These are phyloP conservation scores for Drusus annulatus DNA, from an alignment of 1,140 invertebrate species.

Conservation along the genomic window DNA sequence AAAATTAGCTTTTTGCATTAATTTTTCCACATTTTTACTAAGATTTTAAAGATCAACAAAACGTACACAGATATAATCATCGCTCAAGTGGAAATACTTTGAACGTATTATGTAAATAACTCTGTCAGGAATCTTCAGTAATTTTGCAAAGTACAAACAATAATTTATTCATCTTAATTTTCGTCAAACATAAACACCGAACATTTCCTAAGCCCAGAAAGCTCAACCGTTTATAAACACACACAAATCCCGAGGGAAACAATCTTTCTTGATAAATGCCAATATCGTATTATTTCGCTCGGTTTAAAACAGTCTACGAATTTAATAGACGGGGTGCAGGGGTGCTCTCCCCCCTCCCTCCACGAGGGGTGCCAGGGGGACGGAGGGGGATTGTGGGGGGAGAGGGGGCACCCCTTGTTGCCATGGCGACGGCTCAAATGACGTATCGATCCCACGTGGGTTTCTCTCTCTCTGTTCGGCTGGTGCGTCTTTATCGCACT, in stretches of 20 bases:
- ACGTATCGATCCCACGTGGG: slow-evolving; percentile 60
- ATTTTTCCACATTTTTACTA: too few species aligned
- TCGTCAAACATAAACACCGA: too few species aligned
- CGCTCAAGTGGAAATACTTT: too few species aligned
- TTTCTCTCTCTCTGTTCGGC: slow-evolving; percentile 46
- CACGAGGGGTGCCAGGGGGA: slow-evolving; percentile 1
- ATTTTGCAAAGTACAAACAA: too few species aligned
- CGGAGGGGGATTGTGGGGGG: neutral
- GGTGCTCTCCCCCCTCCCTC: slow-evolving; percentile 16
- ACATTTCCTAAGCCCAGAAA: too few species aligned
- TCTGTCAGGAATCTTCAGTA: neutral
- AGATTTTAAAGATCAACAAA: too few species aligned
- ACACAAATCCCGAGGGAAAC: neutral
- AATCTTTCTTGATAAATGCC: slow-evolving; percentile 29
- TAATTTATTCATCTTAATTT: too few species aligned
- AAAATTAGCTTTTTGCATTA: too few species aligned
- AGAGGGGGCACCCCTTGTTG: slow-evolving; percentile 25
- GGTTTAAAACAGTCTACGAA: slow-evolving; percentile 54
- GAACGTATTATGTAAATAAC: neutral
- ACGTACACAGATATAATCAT: too few species aligned
- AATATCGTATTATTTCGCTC: slow-evolving; percentile 38
- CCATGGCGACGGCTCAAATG: slow-evolving; percentile 59
- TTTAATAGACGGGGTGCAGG: slow-evolving; percentile 56
- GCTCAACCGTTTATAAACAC: too few species aligned
- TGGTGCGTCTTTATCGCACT: slow-evolving; percentile 50